These are phyloP conservation scores for Epinephelus coioides DNA, from an alignment of 2,797 vertebrate species.

Conservation along the genomic window DNA sequence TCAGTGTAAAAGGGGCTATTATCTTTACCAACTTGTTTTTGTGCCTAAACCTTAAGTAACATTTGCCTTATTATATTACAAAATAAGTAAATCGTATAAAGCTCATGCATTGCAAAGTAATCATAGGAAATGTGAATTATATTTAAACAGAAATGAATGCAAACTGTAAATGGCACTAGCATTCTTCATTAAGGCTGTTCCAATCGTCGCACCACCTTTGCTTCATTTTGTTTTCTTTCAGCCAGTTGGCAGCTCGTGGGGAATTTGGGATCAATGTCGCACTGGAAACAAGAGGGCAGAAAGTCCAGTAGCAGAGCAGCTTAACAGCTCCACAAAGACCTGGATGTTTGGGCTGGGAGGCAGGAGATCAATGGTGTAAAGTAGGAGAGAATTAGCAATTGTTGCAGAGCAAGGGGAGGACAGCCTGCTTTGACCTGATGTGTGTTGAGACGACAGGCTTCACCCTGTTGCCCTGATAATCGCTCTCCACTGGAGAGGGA, in stretches of 20 bases:
- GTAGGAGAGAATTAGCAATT: constrained; percentile 78
- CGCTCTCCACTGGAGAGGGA: constrained; percentile 44
- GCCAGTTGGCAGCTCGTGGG: constrained; percentile 34
- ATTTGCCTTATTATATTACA: not conserved
- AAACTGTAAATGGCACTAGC: not conserved
- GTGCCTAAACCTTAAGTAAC: not conserved
- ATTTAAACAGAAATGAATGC: no score
- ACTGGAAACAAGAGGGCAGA: constrained; percentile 62
- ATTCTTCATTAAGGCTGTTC: constrained; percentile 12
- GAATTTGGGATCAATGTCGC: constrained; percentile 61
- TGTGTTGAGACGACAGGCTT: constrained; percentile 65
- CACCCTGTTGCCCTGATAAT: constrained; percentile 67
- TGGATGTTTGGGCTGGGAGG: constrained; percentile 67
- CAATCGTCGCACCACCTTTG: constrained; percentile 13
- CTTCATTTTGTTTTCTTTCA: constrained; percentile 23
- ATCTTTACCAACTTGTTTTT: no score
- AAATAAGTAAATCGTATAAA: no score
- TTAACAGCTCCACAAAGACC: constrained; percentile 79
- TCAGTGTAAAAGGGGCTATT: no score
- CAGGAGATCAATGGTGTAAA: constrained; percentile 83
- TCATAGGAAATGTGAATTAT: no score
- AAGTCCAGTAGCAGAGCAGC: constrained; percentile 64
- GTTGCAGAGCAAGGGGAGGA: constrained; percentile 65
- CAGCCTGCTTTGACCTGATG: constrained; percentile 67
- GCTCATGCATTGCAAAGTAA: not conserved